Evolutionary conservation across 2,113 vertebrate species (phyloP).

Genomic region (Myrmophylax atrothorax): DNA sequence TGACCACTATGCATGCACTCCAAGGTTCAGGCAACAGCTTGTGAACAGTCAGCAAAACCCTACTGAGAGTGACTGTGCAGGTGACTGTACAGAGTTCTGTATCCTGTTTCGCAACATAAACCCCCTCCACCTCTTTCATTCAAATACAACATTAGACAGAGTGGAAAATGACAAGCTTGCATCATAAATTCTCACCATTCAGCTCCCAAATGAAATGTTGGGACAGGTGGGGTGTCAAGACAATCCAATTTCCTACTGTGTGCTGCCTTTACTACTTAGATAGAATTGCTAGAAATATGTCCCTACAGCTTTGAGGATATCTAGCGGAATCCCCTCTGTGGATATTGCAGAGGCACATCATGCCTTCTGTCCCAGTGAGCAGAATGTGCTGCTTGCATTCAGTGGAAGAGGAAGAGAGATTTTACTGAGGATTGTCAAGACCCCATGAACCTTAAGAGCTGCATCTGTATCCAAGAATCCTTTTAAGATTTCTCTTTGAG

Average conservation of each 20-base stretch:
- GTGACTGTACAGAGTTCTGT: background rate
- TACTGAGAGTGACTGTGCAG: no score
- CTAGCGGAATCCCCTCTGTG: background rate
- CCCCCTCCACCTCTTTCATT: background rate
- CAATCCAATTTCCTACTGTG: background rate
- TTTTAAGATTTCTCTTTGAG: background rate
- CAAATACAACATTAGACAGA: background rate
- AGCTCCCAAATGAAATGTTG: background rate
- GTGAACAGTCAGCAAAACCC: background rate
- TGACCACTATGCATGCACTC: background rate
- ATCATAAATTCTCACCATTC: background rate
- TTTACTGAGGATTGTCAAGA: background rate
- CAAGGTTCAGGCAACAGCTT: background rate
- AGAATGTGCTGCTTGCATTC: background rate
- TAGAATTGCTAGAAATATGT: background rate
- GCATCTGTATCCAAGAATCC: background rate
- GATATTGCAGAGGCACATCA: background rate
- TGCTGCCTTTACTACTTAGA: background rate
- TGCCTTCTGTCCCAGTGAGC: background rate
- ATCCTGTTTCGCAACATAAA: background rate
- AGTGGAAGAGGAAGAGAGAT: background rate
- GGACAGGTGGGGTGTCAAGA: background rate
- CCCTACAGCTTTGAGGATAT: background rate
- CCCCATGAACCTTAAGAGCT: fast-evolving
- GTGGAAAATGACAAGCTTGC: background rate